phyloP scores from a whole-genome alignment of 1,140 invertebrate genomes.

The Maconellicoccus hirsutus region DNA sequence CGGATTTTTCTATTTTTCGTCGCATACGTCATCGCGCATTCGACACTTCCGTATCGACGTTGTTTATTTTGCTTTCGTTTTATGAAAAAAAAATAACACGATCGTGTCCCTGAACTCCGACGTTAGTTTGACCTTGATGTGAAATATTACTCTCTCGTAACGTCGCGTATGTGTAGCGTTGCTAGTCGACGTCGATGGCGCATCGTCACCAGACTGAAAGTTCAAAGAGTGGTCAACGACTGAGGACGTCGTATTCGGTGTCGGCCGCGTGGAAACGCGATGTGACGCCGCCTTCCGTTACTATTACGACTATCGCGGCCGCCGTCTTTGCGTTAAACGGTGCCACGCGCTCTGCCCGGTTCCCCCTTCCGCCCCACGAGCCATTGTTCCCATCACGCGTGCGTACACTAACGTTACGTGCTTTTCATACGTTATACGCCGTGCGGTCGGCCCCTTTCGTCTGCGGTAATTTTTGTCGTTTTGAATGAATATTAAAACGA shows the following conservation, averaged over 20 bases:
- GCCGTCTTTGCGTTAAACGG: not conserved
- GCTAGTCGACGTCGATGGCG: not conserved
- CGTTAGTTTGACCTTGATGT: not conserved
- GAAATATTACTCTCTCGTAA: no score
- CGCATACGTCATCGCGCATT: no score
- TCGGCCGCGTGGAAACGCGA: not conserved
- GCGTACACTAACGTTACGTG: not conserved
- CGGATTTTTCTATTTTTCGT: no score
- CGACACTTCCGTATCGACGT: no score
- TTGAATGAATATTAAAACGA: not conserved
- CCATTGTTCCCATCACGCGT: not conserved
- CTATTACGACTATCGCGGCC: not conserved
- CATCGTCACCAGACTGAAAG: slow-evolving; percentile 7
- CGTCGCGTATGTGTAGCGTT: not conserved
- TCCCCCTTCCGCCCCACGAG: not conserved
- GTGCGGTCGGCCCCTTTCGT: not conserved
- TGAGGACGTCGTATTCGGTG: not conserved
- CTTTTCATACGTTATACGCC: not conserved
- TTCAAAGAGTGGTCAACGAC: slow-evolving; percentile 7
- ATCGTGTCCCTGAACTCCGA: not conserved
- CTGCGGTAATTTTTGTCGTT: slow-evolving; percentile 3
- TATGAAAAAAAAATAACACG: no score
- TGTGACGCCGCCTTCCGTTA: slow-evolving; percentile 1
- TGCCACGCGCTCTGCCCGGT: not conserved
- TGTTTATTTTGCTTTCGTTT: no score